Conservation (phyloP, 2,113 vertebrate species). For the Aldabrachelys gigantea region DNA sequence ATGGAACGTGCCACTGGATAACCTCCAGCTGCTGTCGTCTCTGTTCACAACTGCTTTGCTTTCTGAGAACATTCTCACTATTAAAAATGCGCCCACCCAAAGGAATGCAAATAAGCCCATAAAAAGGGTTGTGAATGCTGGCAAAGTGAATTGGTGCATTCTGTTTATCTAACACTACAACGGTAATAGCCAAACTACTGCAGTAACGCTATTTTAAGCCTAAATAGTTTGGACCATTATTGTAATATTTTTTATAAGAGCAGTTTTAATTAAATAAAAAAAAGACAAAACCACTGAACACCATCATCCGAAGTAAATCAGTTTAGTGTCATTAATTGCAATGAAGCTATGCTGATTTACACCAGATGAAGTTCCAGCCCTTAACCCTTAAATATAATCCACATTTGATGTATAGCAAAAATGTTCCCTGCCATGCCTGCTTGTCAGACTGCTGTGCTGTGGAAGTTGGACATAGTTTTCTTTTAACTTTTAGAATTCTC, state of each 20-base stretch:
- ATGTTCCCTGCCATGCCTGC: neutral
- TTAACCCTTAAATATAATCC: neutral
- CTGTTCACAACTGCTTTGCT: neutral
- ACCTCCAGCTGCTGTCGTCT: neutral
- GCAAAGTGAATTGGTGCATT: neutral
- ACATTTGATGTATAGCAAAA: neutral
- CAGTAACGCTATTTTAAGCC: neutral
- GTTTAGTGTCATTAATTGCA: neutral
- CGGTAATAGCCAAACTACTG: neutral
- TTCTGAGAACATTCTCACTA: neutral
- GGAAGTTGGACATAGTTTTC: neutral
- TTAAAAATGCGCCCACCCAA: constrained; percentile 27
- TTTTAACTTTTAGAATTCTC: neutral
- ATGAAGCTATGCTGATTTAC: fast-evolving
- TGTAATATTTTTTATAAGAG: neutral
- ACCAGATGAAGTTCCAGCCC: fast-evolving
- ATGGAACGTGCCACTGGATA: neutral
- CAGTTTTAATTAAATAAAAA: neutral
- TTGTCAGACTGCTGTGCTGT: neutral
- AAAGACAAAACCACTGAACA: neutral
- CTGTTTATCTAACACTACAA: neutral
- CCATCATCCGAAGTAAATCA: neutral
- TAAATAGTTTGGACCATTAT: neutral
- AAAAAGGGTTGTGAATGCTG: constrained; percentile 33
- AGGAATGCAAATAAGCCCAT: constrained; percentile 26